Percentiles rank a stretch among this genome's conserved stretches.
Conservation (phyloP, 2,888 invertebrate species). For the Cryptocephalus moraei region DNA sequence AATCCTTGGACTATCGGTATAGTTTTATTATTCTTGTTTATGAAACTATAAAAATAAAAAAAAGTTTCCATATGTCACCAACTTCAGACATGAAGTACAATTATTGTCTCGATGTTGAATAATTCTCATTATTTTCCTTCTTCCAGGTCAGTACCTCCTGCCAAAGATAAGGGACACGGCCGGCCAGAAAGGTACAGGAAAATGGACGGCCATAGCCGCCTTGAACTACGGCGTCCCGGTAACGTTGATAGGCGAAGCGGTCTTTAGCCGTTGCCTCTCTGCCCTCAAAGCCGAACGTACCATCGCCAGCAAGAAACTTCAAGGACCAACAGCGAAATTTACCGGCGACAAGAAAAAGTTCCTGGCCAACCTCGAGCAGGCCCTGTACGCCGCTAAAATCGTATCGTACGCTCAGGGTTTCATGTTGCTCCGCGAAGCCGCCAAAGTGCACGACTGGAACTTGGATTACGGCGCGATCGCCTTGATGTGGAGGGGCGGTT, state of each 20-base stretch:
- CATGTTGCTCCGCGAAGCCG: constrained; percentile 90
- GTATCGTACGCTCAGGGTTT: constrained; percentile 90
- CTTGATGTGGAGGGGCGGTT: constrained; percentile 99
- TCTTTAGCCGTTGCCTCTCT: constrained; percentile 91
- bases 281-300: constrained; percentile 82
- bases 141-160: constrained; percentile 58
- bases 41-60: no score
- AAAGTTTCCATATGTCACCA: no score
- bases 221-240: constrained; percentile 95
- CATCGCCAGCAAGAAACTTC: constrained; percentile 65
- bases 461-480: constrained; percentile 97
- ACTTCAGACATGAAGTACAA: no score
- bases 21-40: no score
- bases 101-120: neutral
- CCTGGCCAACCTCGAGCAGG: constrained; percentile 72
- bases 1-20: no score
- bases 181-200: constrained; percentile 98
- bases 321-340: constrained; percentile 55
- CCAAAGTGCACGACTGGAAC: constrained; percentile 81
- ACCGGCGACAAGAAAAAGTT: constrained; percentile 69
- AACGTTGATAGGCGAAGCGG: constrained; percentile 96
- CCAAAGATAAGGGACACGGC: constrained; percentile 93
- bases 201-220: constrained; percentile 97
- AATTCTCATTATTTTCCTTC: neutral
- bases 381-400: constrained; percentile 94